Evolutionary conservation across 2,797 vertebrate species (phyloP).

Genomic region (Eurystomus glaucurus): DNA sequence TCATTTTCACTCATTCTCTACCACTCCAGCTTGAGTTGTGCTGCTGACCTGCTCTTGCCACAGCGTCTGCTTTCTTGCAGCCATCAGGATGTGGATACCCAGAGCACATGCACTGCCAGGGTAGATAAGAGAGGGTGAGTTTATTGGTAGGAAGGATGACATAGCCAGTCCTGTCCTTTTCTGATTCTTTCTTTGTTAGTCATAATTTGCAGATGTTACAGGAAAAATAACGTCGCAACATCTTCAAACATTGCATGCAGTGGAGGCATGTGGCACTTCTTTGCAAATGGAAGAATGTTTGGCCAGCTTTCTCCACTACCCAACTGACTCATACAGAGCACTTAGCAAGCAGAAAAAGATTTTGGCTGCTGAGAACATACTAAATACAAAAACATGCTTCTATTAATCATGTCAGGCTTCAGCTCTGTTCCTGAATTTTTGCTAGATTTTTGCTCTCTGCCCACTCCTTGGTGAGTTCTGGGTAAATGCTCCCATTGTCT

Average conservation of each 20-base stretch:
- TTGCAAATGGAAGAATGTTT: neutral
- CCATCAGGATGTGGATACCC: neutral
- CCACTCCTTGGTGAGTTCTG: neutral
- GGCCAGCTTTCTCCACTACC: neutral
- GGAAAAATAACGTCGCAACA: neutral
- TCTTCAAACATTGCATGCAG: neutral
- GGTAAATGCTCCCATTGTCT: neutral
- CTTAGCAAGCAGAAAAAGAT: neutral
- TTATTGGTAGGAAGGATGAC: neutral
- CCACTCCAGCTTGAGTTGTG: neutral
- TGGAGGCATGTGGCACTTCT: constrained; percentile 7
- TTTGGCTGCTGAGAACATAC: neutral
- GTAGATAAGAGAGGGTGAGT: neutral
- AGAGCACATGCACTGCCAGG: neutral
- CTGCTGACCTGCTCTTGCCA: neutral
- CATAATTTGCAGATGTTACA: neutral
- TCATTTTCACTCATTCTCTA: neutral
- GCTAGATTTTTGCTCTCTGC: neutral
- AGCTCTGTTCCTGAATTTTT: neutral
- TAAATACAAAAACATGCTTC: neutral
- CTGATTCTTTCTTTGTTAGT: constrained; percentile 8
- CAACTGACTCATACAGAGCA: neutral
- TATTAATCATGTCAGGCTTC: neutral
- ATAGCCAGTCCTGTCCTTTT: neutral
- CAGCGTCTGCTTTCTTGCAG: neutral